phyloP scores from a whole-genome alignment of 1,140 invertebrate genomes.

The Lordiphosa mommai region DNA sequence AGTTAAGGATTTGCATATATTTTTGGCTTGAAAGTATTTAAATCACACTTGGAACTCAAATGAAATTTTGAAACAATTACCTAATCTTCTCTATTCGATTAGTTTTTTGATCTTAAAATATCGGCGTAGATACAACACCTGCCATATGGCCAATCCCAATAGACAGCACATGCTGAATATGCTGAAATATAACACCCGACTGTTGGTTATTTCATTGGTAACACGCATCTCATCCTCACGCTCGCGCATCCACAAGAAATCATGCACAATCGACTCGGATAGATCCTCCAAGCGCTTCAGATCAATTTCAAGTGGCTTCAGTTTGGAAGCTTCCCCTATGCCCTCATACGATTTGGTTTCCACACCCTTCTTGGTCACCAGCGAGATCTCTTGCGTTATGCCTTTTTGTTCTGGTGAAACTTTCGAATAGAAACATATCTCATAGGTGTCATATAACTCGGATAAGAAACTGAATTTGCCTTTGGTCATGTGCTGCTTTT shows the following conservation, averaged over 20 bases:
- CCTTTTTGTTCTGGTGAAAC: slow-evolving; percentile 88
- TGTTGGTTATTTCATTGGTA: slow-evolving; percentile 98
- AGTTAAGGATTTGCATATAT: background rate
- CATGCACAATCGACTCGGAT: slow-evolving; percentile 97
- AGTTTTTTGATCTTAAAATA: slow-evolving; percentile 99
- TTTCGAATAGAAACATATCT: slow-evolving; percentile 96
- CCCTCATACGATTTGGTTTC: slow-evolving; percentile 99
- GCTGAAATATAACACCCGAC: slow-evolving; percentile 97
- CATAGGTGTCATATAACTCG: slow-evolving; percentile 97
- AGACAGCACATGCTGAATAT: slow-evolving; percentile 98
- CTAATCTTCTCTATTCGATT: slow-evolving; percentile 87
- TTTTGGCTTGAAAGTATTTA: no score
- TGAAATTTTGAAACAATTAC: no score
- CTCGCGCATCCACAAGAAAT: slow-evolving; percentile 97
- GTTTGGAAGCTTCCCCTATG: slow-evolving; percentile 95
- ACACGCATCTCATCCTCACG: slow-evolving; percentile 98
- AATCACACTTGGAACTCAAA: no score
- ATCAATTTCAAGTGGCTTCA: slow-evolving; percentile 98
- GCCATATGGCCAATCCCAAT: slow-evolving; percentile 96
- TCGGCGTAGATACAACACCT: slow-evolving; percentile 96
- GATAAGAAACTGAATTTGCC: slow-evolving; percentile 98
- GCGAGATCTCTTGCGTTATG: slow-evolving; percentile 90
- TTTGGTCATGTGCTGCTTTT: slow-evolving; percentile 92
- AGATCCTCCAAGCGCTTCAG: slow-evolving; percentile 96
- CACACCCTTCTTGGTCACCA: slow-evolving; percentile 94